These are phyloP conservation scores for Ochropacha duplaris DNA, from an alignment of 2,888 invertebrate species.

Conservation along the genomic window DNA sequence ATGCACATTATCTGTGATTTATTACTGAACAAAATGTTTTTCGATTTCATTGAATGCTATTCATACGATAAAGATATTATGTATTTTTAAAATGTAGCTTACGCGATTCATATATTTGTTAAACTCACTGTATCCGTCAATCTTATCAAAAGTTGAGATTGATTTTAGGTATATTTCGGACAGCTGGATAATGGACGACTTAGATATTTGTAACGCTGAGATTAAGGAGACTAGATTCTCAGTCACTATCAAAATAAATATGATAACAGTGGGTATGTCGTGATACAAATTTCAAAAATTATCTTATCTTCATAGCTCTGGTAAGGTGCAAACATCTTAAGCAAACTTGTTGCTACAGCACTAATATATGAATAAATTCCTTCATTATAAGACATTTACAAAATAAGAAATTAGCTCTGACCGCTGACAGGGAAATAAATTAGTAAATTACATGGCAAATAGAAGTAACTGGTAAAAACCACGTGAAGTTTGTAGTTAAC, in stretches of 20 bases:
- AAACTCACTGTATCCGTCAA: constrained; percentile 35
- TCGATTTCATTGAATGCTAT: constrained; percentile 5
- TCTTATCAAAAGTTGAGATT: constrained; percentile 61
- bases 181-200: constrained; percentile 47
- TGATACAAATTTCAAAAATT: constrained; percentile 66
- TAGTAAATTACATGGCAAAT: too few species aligned
- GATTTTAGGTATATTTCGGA: constrained; percentile 35
- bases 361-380: constrained; percentile 25
- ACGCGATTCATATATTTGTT: constrained; percentile 13
- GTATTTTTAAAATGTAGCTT: not conserved
- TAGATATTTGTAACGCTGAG: constrained; percentile 53
- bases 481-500: too few species aligned
- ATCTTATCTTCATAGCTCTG: constrained; percentile 63
- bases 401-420: constrained; percentile 37
- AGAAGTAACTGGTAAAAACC: too few species aligned
- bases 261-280: constrained; percentile 54
- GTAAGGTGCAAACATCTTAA: constrained; percentile 63
- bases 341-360: constrained; percentile 45
- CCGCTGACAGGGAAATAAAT: constrained; percentile 8
- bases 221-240: constrained; percentile 48
- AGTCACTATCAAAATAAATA: constrained; percentile 48
- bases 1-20: constrained; percentile 6
- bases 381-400: constrained; percentile 13
- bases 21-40: constrained; percentile 6
- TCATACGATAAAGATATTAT: constrained; percentile 6